Evolutionary conservation across 1,140 invertebrate species (phyloP).

Genomic region (Drepana arcuata): DNA sequence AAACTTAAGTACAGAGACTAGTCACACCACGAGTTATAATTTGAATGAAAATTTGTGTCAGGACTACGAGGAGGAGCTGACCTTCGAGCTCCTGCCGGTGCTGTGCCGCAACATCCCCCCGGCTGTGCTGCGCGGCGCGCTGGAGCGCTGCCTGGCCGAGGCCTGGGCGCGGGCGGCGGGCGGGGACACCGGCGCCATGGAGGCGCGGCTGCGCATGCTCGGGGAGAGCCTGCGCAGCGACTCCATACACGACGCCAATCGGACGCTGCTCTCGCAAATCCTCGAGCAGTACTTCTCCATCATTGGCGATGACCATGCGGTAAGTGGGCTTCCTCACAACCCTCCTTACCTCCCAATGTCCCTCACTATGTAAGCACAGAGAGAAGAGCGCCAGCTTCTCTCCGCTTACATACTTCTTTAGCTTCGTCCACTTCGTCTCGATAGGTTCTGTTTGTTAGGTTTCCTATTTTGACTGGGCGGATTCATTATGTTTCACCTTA

Average conservation of each 20-base stretch:
- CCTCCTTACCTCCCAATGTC: neutral
- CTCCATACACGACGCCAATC: conserved; percentile 71
- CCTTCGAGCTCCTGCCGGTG: conserved; percentile 43
- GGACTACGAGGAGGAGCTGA: too few relatives aligned
- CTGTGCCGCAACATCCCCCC: conserved; percentile 47
- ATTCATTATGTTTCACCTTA: too few relatives aligned
- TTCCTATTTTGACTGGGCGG: too few relatives aligned
- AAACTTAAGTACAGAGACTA: too few relatives aligned
- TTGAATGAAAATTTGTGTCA: too few relatives aligned
- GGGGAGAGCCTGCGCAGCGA: conserved; percentile 57
- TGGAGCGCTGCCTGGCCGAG: conserved; percentile 30
- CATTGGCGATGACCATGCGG: conserved; percentile 60
- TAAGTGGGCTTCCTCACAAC: conserved; percentile 19
- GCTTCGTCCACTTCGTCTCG: too few relatives aligned
- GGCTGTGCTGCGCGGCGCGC: conserved; percentile 28
- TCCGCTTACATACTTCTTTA: too few relatives aligned
- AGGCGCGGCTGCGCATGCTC: conserved; percentile 32
- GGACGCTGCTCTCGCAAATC: conserved; percentile 61
- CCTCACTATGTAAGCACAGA: too few relatives aligned
- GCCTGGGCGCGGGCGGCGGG: conserved; percentile 16
- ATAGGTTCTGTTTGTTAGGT: too few relatives aligned
- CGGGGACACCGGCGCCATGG: conserved; percentile 2
- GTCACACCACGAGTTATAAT: too few relatives aligned
- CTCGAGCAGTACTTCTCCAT: conserved; percentile 65
- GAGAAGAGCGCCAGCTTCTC: too few relatives aligned